These are phyloP conservation scores for Todus mexicanus DNA, from an alignment of 2,797 vertebrate species.

Conservation along the genomic window DNA sequence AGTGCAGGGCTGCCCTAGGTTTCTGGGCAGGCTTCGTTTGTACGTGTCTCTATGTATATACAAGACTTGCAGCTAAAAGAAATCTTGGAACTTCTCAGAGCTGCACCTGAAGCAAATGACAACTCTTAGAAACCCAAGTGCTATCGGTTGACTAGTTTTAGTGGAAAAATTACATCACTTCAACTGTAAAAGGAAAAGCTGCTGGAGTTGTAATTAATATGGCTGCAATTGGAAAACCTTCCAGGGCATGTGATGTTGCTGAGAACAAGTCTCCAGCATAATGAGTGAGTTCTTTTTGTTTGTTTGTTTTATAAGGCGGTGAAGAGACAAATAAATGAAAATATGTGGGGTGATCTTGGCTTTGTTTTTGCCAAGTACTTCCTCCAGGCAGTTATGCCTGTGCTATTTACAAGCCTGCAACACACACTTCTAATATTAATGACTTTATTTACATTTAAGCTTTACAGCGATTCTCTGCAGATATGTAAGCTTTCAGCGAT, in stretches of 20 bases:
- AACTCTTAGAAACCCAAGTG: neutral
- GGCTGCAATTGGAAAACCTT: neutral
- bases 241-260: neutral
- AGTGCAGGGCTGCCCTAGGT: neutral
- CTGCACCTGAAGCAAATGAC: neutral
- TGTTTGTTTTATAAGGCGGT: neutral
- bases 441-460: neutral
- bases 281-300: neutral
- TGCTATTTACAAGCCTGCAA: neutral
- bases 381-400: neutral
- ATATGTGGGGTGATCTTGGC: neutral
- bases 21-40: neutral
- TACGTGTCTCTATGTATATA: rapidly evolving
- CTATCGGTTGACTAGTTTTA: neutral
- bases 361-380: neutral
- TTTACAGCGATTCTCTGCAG: neutral
- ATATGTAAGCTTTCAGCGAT: neutral
- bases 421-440: neutral
- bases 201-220: neutral
- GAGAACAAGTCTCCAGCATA: neutral
- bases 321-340: neutral
- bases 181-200: neutral
- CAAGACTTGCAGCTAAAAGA: neutral
- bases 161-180: neutral
- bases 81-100: neutral